A percentile compares a stretch with the other conserved stretches of the same genome.
Conservation (phyloP, 2,113 vertebrate genomes). For the Marmota monax region DNA sequence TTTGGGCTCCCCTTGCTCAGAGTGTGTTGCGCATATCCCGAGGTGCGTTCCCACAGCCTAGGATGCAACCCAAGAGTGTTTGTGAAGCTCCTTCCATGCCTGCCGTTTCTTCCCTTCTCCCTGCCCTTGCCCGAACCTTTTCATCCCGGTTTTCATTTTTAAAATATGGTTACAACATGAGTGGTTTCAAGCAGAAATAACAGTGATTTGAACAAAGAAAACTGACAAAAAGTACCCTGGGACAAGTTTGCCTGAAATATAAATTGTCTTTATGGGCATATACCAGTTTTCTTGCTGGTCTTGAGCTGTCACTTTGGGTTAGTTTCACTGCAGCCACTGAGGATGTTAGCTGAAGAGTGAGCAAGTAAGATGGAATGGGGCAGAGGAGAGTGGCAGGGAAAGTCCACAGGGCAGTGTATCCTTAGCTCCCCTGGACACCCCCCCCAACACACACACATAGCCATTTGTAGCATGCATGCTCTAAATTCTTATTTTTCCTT, state of each 20-base stretch:
- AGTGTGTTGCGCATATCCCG: too few species aligned
- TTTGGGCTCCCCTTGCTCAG: not conserved
- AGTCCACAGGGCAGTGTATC: not conserved
- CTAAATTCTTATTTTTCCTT: conserved; percentile 35
- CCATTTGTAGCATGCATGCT: not conserved
- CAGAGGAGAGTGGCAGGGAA: not conserved
- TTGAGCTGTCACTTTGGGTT: conserved; percentile 71
- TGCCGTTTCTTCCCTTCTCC: not conserved
- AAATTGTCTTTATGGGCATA: conserved; percentile 62
- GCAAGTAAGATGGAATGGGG: conserved; percentile 24
- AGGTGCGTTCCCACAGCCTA: not conserved
- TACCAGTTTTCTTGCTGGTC: conserved; percentile 62
- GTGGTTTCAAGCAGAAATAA: conserved; percentile 65
- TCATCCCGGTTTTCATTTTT: conserved; percentile 49
- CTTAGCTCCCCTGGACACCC: not conserved
- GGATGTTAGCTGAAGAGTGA: conserved; percentile 48
- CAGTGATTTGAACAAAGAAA: conserved; percentile 46
- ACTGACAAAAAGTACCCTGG: conserved; percentile 38
- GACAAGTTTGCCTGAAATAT: conserved; percentile 61
- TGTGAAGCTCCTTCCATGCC: accelerated
- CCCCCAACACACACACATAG: not conserved
- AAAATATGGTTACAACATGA: not conserved
- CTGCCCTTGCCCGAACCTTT: not conserved
- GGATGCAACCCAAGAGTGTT: not conserved
- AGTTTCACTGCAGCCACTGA: conserved; percentile 63